Percentiles rank a stretch among this genome's conserved stretches.
Conservation (phyloP, 2,888 invertebrate species). For the Lottia scabra region DNA sequence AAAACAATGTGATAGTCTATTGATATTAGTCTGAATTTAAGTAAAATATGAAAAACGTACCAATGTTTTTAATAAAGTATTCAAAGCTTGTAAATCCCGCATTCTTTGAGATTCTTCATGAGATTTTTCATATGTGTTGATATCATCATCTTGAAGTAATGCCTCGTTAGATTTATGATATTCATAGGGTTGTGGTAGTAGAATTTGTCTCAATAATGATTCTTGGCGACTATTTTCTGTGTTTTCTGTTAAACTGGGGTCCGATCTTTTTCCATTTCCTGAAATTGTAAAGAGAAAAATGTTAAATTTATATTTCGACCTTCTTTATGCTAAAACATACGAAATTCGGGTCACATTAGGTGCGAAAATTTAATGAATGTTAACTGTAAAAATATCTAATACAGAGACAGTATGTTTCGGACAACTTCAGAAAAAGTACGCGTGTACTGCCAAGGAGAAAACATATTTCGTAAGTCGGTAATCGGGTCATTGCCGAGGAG, state of each 20-base stretch:
- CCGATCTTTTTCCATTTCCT: conserved; percentile 29
- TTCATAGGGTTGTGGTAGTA: neutral
- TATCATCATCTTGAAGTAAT: neutral
- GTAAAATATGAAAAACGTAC: neutral
- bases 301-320: too few relatives aligned
- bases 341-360: too few relatives aligned
- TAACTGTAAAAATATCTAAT: too few relatives aligned
- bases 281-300: neutral
- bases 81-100: neutral
- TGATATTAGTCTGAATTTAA: too few relatives aligned
- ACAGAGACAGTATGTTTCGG: too few relatives aligned
- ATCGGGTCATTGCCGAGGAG: too few relatives aligned
- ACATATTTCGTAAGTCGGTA: too few relatives aligned
- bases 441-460: too few relatives aligned
- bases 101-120: neutral
- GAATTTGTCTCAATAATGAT: neutral
- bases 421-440: too few relatives aligned
- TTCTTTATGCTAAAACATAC: too few relatives aligned
- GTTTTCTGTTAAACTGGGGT: conserved; percentile 15
- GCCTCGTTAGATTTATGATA: neutral
- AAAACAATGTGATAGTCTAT: too few relatives aligned
- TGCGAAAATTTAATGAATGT: too few relatives aligned
- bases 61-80: neutral
- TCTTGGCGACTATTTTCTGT: conserved; percentile 1
- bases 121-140: neutral